phyloP scores from a whole-genome alignment of 2,797 vertebrate species.

The Cyclopterus lumpus region DNA sequence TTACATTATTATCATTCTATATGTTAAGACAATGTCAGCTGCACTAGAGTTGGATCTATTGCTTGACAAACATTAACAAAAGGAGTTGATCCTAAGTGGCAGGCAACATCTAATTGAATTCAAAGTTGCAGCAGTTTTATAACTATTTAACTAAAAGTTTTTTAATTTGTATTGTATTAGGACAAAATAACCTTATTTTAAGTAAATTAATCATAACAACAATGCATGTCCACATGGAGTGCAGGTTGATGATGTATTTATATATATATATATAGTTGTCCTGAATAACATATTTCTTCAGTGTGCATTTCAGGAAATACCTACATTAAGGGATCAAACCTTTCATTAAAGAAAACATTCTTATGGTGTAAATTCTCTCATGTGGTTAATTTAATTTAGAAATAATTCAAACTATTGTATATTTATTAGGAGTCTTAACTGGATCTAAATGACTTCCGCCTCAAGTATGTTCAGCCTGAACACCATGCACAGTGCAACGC shows the following conservation, averaged over 20 bases:
- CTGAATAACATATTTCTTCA: not conserved
- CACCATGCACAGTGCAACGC: conserved; percentile 20
- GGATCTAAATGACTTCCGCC: not conserved
- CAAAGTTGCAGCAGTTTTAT: not conserved
- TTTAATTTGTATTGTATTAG: not conserved
- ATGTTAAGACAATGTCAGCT: not conserved
- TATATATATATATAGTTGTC: not conserved
- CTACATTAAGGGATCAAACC: not conserved
- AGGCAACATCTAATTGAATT: not conserved
- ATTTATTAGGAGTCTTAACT: not conserved
- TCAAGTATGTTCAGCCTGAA: not conserved
- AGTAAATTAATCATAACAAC: not conserved
- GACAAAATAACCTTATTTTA: not conserved
- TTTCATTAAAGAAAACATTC: not conserved
- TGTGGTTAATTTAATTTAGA: not conserved
- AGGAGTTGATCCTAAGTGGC: not conserved
- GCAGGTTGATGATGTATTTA: not conserved
- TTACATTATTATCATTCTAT: not conserved
- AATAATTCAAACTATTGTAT: not conserved
- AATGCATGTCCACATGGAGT: not conserved
- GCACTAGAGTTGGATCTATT: not conserved
- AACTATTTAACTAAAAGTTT: not conserved
- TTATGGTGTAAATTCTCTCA: not conserved
- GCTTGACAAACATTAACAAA: not conserved
- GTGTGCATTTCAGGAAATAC: not conserved